Conservation (phyloP, 2,113 vertebrate genomes). For the Solenodon paradoxus region DNA sequence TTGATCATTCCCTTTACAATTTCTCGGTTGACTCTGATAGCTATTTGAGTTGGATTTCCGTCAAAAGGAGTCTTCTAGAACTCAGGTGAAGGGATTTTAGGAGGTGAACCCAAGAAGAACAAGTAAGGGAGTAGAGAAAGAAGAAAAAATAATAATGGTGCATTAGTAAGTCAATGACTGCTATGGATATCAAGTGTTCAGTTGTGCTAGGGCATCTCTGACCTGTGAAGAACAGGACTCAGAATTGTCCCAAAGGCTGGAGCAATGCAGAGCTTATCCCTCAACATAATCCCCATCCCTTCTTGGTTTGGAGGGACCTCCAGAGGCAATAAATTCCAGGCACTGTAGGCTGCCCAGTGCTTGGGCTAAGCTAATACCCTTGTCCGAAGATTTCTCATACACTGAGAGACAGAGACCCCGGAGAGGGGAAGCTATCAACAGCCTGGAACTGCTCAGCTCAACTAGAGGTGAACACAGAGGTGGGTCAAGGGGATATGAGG, state of each 20-base stretch:
- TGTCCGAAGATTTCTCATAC: not conserved
- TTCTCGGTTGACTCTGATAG: not conserved
- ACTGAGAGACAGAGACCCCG: not conserved
- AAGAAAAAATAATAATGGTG: not conserved
- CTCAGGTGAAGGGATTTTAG: not conserved
- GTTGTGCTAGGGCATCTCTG: not conserved
- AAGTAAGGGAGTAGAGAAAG: not conserved
- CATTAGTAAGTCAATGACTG: not conserved
- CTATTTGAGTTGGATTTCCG: not conserved
- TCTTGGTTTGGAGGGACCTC: not conserved
- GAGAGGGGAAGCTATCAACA: not conserved
- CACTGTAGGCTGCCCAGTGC: not conserved
- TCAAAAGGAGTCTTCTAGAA: not conserved
- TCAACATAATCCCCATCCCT: too few relatives aligned
- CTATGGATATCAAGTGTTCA: not conserved
- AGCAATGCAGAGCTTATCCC: not conserved
- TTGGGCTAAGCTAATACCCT: not conserved
- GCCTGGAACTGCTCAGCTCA: not conserved
- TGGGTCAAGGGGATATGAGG: rapidly evolving
- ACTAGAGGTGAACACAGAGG: not conserved
- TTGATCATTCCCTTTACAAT: not conserved
- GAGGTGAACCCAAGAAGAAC: not conserved
- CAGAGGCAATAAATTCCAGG: not conserved
- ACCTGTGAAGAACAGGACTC: not conserved
- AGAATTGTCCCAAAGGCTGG: not conserved